Conservation (phyloP, 2,888 invertebrate species). For the Rhagonycha fulva region DNA sequence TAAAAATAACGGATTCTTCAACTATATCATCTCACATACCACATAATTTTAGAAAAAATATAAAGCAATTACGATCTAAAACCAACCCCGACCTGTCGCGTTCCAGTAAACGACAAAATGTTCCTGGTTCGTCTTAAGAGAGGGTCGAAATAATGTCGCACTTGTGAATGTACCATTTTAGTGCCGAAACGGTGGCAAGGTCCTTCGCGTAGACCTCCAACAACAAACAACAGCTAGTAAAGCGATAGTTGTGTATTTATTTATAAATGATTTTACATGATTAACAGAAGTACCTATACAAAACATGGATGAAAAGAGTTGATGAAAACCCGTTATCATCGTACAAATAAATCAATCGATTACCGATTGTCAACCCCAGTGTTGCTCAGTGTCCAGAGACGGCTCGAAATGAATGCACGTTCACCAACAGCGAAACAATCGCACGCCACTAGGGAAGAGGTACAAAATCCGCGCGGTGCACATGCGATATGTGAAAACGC, state of each 20-base stretch:
- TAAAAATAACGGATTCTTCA: constrained; percentile 54
- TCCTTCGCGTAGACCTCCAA: constrained; percentile 36
- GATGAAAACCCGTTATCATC: constrained; percentile 31
- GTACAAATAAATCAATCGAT: constrained; percentile 34
- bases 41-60: constrained; percentile 54
- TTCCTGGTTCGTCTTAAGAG: constrained; percentile 21
- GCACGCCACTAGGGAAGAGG: constrained; percentile 34
- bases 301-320: constrained; percentile 36
- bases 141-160: constrained; percentile 14
- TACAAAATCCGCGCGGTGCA: constrained; percentile 40
- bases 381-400: constrained; percentile 24
- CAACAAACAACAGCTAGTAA: constrained; percentile 45
- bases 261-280: constrained; percentile 46
- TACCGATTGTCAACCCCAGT: constrained; percentile 46
- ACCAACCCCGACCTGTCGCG: constrained; percentile 28
- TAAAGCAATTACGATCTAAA: constrained; percentile 52
- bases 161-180: constrained; percentile 21
- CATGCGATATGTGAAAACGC: constrained; percentile 52
- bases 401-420: constrained; percentile 31
- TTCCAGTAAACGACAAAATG: constrained; percentile 29
- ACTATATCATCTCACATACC: constrained; percentile 44
- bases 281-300: constrained; percentile 46
- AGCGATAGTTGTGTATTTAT: constrained; percentile 46
- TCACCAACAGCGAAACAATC: constrained; percentile 37
- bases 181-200: constrained; percentile 27